Conservation (phyloP, 2,888 invertebrate genomes). For the Apoda limacodes region DNA sequence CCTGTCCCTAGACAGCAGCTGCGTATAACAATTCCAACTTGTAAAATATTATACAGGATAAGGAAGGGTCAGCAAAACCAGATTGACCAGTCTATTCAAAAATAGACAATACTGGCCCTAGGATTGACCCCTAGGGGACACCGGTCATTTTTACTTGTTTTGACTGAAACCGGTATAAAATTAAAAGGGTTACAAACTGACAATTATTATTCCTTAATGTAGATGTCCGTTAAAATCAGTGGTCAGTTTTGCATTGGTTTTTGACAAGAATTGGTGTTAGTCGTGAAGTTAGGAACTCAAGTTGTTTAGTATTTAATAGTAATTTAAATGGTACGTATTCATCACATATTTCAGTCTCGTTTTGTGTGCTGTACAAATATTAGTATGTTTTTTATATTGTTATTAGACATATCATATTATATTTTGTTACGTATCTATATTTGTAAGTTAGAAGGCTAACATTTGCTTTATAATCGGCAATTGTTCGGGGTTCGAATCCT, state of each 20-base stretch:
- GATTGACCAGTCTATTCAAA: constrained; percentile 62
- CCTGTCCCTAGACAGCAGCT: constrained; percentile 45
- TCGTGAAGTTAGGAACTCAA: too few relatives aligned
- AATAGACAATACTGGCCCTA: constrained; percentile 50
- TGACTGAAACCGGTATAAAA: constrained; percentile 46
- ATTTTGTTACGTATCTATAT: too few relatives aligned
- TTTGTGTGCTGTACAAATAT: too few relatives aligned
- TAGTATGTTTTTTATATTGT: too few relatives aligned
- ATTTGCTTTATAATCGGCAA: too few relatives aligned
- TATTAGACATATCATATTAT: too few relatives aligned
- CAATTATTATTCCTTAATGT: constrained; percentile 36
- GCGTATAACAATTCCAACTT: constrained; percentile 34
- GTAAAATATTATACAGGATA: constrained; percentile 46
- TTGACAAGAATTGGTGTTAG: constrained; percentile 32
- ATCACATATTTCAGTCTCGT: too few relatives aligned
- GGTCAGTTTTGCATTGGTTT: constrained; percentile 50
- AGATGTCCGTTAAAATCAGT: constrained; percentile 27
- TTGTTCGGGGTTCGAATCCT: too few relatives aligned
- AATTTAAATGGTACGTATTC: too few relatives aligned
- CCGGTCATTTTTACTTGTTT: constrained; percentile 50
- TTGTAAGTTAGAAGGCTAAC: too few relatives aligned
- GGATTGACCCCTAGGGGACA: constrained; percentile 56
- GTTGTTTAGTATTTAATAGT: too few relatives aligned
- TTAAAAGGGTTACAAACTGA: constrained; percentile 40
- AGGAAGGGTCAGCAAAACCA: constrained; percentile 63